A percentile compares a stretch with the other conserved stretches of the same genome.
phyloP scores from a whole-genome alignment of 2,113 vertebrate genomes.

The Mobula birostris region DNA sequence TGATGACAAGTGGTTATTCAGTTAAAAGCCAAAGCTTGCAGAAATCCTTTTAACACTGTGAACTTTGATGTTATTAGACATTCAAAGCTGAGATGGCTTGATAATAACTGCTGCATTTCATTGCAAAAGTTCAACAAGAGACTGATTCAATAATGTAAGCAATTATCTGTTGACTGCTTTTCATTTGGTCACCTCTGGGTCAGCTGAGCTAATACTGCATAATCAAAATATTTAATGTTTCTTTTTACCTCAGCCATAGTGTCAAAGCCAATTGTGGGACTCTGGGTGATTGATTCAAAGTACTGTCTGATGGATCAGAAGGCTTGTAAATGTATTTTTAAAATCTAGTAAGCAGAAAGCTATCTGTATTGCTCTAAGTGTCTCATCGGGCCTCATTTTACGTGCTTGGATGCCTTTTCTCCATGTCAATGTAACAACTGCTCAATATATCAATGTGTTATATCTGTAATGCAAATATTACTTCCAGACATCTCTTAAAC shows the following conservation, averaged over 20 bases:
- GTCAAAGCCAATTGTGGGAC: not conserved
- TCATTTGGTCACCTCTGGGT: slow-evolving; percentile 21
- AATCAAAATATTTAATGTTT: slow-evolving; percentile 19
- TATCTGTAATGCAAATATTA: not conserved
- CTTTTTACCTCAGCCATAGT: slow-evolving; percentile 3
- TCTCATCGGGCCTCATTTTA: not conserved
- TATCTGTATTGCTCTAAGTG: not conserved
- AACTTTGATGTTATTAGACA: not conserved
- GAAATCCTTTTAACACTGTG: slow-evolving; percentile 26
- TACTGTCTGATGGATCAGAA: not conserved
- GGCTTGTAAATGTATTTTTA: not conserved
- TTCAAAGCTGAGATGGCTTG: not conserved
- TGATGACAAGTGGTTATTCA: slow-evolving; percentile 26
- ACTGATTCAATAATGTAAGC: slow-evolving; percentile 21
- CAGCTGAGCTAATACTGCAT: not conserved
- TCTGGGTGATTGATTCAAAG: not conserved
- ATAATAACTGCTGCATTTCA: slow-evolving; percentile 11
- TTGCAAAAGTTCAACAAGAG: slow-evolving; percentile 13
- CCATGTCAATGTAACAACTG: not conserved
- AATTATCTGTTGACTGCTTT: slow-evolving; percentile 28
- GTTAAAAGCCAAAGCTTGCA: slow-evolving; percentile 10
- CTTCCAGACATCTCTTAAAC: not conserved
- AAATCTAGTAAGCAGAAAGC: not conserved
- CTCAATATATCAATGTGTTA: not conserved
- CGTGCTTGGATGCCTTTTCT: not conserved